Evolutionary conservation across 1,140 invertebrate species (phyloP), one percentile per base, ranked within the genome.

Genomic region (Pissodes strobi): DNA sequence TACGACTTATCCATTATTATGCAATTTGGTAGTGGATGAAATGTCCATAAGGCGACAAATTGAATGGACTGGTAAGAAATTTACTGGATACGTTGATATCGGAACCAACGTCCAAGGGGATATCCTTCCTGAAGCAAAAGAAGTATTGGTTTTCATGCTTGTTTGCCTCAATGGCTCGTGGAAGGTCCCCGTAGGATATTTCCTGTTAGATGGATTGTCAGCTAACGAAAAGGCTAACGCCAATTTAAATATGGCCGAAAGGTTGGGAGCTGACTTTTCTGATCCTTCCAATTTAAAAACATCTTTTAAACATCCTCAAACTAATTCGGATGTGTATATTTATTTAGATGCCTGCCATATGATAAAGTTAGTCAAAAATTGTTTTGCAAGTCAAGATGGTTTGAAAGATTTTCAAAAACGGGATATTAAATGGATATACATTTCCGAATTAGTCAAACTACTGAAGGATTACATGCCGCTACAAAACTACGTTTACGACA

Each of bases 21-120:
- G 71, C 46, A 69, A 66, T 65, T 66, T 81, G 41, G 21, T 72
- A 9, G 58, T 79, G 1, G 78, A 79, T 69, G 77, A 79, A 72
- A 78, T 80, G 76, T 55, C 72, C 13, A 78, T 79, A 18, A 51
- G 71, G 15, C 45, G 72, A 45, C 67, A 74, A 49, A 45, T 79
- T 6, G 73, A 78, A 53, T 79, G 46, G 66, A 68, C 69, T 45
- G 69, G 72, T 2, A 23, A 63, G 38, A 71, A 68, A 45, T 66
- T 72, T 43, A 43, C 51, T 52, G 75, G 76, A 3, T 70, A 74
- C 66, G 69, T 79, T 17, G 69, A 78, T 64, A 68, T 76, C 12
- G 74, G 74, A n/a, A 66, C 45, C 48, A 55, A 63, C 10, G 10
- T 68, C 4, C 61, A 71, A 27, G 41, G 53, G 43, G 73, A 78